Evolutionary conservation across 2,888 invertebrate genomes (phyloP), one percentile per base, ranked within the genome.

Genomic region (Drosophila merina): DNA sequence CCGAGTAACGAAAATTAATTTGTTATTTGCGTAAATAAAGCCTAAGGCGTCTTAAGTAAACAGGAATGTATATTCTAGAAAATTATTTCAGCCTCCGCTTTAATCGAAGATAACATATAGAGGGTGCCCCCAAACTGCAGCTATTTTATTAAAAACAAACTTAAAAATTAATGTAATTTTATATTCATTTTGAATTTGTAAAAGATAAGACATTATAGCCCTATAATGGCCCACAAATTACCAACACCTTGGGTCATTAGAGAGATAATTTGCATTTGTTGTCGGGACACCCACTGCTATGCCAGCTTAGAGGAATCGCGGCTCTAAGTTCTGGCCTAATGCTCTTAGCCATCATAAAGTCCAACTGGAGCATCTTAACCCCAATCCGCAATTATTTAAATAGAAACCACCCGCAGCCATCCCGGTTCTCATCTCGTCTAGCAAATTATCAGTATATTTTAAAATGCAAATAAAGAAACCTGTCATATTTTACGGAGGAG

Each of bases 1-100:
- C 74, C 60, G 76, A 54, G 59, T 57, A 67, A 57, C 70, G 36
- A 54, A 38, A 12, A 26, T 42, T 58, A 57, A 70, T 52, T 62
- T 47, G 56, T 63, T 40, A 75, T 70, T 72, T 77, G 60, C 66
- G 64, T 79, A 74, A 82, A 82, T 82, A 82, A 86, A 86, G 86
- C 82, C 82, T 60, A 54, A 82, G 83, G 83, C 86, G 56, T 60
- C 68, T 54, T 64, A 52, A 74, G 26, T 76, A 77, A 69, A n/a
- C 36, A n/a, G 5, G 36, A 14, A 26, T 38, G 8, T 36, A 12
- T 2, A 5, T 42, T n/a, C 40, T 20, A 25, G 7, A 10, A 28
- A n/a, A 45, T 47, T 14, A 36, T 36, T 36, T n/a, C 36, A 36
- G 36, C 1, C 36, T 33, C 10, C 1, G 33, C 33, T n/a, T 33